These are phyloP conservation scores for Cerceris rybyensis DNA, from an alignment of 2,888 invertebrate species.

Conservation along the genomic window DNA sequence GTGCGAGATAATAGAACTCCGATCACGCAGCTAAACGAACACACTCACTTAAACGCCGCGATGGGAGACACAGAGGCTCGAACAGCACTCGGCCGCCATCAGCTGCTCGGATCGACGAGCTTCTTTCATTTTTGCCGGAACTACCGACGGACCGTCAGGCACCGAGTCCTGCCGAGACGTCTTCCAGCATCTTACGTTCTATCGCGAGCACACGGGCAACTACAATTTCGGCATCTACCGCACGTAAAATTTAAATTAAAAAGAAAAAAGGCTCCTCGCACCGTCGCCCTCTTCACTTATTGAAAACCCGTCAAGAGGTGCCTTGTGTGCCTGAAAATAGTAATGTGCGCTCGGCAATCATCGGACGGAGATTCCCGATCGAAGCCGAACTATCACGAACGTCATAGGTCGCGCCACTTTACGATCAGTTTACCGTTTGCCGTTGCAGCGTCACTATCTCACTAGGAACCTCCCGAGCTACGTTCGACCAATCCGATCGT, in stretches of 20 bases:
- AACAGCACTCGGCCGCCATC: conserved; percentile 78
- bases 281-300: conserved; percentile 77
- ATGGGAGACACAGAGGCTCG: conserved; percentile 69
- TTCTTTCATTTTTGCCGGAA: conserved; percentile 74
- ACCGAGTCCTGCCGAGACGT: conserved; percentile 67
- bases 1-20: conserved; percentile 48
- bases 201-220: conserved; percentile 49
- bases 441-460: conserved; percentile 8
- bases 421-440: conserved; percentile 34
- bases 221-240: conserved; percentile 61
- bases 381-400: conserved; percentile 52
- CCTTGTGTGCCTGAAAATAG: conserved; percentile 80
- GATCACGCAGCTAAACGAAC: conserved; percentile 44
- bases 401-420: conserved; percentile 67
- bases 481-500: conserved; percentile 3
- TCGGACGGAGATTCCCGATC: conserved; percentile 68
- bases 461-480: conserved; percentile 2
- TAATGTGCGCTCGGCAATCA: conserved; percentile 77
- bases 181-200: conserved; percentile 66
- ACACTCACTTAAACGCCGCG: conserved; percentile 57
- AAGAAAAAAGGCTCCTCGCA: conserved; percentile 68
- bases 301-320: conserved; percentile 78
- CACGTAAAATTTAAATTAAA: conserved; percentile 67
- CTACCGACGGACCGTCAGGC: conserved; percentile 67
- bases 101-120: conserved; percentile 78